Evolutionary conservation across 1,140 invertebrate species (phyloP).

Genomic region (Achatina immaculata): DNA sequence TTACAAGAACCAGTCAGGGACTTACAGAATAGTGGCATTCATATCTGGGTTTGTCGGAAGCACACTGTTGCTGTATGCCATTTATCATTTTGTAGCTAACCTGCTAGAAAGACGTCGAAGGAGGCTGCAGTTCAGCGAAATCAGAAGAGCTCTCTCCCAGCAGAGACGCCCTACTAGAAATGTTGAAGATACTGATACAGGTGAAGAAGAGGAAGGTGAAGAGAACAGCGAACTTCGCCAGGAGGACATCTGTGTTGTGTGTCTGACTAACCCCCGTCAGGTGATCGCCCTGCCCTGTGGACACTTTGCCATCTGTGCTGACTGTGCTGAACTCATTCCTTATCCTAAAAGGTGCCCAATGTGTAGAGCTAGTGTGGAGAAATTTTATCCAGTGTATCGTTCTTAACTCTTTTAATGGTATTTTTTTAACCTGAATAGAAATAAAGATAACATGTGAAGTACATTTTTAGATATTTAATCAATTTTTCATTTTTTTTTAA

Average conservation of each 20-base stretch:
- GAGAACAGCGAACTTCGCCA: not conserved
- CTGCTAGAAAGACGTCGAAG: constrained; percentile 41
- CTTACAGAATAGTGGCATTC: constrained; percentile 57
- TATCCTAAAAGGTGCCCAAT: constrained; percentile 67
- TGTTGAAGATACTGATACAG: not conserved
- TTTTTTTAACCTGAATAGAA: too few species aligned
- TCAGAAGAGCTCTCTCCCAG: constrained; percentile 29
- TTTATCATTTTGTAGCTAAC: constrained; percentile 51
- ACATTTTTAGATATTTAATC: too few species aligned
- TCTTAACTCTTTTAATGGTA: too few species aligned
- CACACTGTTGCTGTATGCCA: constrained; percentile 49
- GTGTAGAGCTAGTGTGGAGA: constrained; percentile 62
- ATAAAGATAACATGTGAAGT: too few species aligned
- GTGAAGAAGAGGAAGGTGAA: not conserved
- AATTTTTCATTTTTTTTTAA: too few species aligned
- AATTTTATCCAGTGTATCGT: constrained; percentile 61
- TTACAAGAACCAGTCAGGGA: constrained; percentile 49
- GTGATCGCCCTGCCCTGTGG: constrained; percentile 70
- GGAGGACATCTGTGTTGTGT: constrained; percentile 68
- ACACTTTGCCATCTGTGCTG: constrained; percentile 69
- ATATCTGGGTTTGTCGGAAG: constrained; percentile 56
- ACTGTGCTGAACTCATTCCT: constrained; percentile 66
- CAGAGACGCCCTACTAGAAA: not conserved
- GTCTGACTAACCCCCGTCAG: constrained; percentile 66
- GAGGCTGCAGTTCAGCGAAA: constrained; percentile 40